A percentile compares a stretch with the other conserved stretches of the same genome.
Conservation (phyloP, 2,888 invertebrate genomes). For the Antitype chi region DNA sequence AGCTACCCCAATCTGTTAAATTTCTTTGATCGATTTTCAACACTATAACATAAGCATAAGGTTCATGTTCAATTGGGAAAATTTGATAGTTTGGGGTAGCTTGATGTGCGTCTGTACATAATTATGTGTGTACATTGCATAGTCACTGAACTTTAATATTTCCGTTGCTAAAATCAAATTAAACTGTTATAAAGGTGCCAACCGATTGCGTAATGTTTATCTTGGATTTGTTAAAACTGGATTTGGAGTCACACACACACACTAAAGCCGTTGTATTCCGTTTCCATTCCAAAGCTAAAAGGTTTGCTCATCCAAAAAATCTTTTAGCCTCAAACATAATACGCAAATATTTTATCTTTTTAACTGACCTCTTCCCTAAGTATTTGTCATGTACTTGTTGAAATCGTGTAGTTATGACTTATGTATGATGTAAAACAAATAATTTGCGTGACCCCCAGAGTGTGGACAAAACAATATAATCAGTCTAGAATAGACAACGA, state of each 20-base stretch:
- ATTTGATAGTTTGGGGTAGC: no score
- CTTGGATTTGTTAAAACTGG: conserved; percentile 20
- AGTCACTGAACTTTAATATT: not conserved
- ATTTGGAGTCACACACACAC: conserved; percentile 6
- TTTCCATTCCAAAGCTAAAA: conserved; percentile 14
- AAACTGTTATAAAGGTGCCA: no score
- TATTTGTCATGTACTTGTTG: conserved; percentile 24
- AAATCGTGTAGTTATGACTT: conserved; percentile 29
- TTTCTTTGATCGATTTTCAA: no score
- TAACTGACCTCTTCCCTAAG: not conserved
- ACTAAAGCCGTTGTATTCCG: conserved; percentile 12
- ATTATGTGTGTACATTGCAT: not conserved
- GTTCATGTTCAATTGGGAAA: no score
- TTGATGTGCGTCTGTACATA: no score
- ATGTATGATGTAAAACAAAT: conserved; percentile 30
- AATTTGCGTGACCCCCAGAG: conserved; percentile 33
- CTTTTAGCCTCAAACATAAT: not conserved
- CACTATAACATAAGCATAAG: no score
- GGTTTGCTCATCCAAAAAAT: conserved; percentile 10
- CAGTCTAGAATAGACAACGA: conserved; percentile 17
- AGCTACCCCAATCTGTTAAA: no score
- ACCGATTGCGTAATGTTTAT: not conserved
- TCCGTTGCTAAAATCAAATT: not conserved
- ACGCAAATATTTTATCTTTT: conserved; percentile 27
- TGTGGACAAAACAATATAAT: conserved; percentile 29